Evolutionary conservation across 1,140 invertebrate species (phyloP), one percentile per base, ranked within the genome.

Genomic region (Drosophila pallidifrons): DNA sequence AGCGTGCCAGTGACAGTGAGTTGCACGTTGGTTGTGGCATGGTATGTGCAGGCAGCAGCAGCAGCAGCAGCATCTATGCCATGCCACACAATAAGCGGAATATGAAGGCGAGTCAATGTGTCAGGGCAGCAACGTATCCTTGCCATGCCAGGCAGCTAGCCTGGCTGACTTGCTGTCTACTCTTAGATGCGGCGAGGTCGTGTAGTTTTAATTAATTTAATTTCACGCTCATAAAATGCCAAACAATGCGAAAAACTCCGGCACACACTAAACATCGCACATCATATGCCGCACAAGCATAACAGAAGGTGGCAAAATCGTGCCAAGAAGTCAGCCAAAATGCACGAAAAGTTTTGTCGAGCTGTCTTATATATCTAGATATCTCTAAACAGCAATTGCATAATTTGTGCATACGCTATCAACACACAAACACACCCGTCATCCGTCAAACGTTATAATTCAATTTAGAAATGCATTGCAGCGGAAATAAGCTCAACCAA

Each of bases 141-240:
- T 54, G n/a, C 30, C 30, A 28, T 32, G n/a, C 51, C 25, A 30
- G 51, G 8, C 51, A 54, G 51, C 30, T 1, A 32, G 13, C 7
- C 47, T 15, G 28, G 15, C 32, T 49, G 28, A 16, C 52, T 43
- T 43, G 51, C 45, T 66, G 70, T 63, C 75, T 71, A 13, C 41
- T 43, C 11, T 43, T 43, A 41, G 35, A 20, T 25, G 51, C 49
- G 65, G 35, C 59, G 38, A 69, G 51, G 57, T 41, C 45, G 75
- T 81, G 61, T 73, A 88, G 81, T 83, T 88, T 88, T 89, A 88
- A 89, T 89, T 88, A 89, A 88, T 89, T 88, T 76, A 81, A 88
- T 89, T 88, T 88, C 49, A 81, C 68, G 75, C 85, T 83, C 65
- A 79, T 83, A 83, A 85, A 89, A 79, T 70, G 70, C 61, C 85